Evolutionary conservation across 1,140 invertebrate species (phyloP).

Genomic region (Steinernema khuongi): DNA sequence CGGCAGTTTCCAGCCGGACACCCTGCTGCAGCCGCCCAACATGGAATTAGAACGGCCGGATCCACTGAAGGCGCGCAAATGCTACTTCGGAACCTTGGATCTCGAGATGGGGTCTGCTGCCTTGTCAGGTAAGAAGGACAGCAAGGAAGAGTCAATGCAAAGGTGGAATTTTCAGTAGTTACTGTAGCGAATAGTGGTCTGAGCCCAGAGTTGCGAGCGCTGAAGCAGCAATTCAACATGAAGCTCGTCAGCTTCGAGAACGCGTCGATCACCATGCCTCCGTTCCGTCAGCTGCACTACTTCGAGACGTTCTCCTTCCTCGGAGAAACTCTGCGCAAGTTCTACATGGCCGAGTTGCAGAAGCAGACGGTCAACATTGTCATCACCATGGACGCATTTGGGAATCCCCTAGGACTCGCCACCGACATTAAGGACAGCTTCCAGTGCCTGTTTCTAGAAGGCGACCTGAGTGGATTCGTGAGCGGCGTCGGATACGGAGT

Average conservation of each 20-base stretch:
- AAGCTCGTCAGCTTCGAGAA: constrained; percentile 92
- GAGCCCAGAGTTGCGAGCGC: constrained; percentile 68
- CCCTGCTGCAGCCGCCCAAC: constrained; percentile 49
- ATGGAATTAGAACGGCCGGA: constrained; percentile 40
- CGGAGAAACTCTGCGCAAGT: constrained; percentile 47
- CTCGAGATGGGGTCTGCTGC: constrained; percentile 47
- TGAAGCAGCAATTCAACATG: constrained; percentile 79
- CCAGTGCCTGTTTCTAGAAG: constrained; percentile 81
- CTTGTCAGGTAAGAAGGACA: neutral
- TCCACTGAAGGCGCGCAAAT: constrained; percentile 59
- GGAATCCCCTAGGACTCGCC: constrained; percentile 88
- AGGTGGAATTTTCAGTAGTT: constrained; percentile 38
- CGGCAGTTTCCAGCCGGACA: constrained; percentile 34
- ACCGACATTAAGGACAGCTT: constrained; percentile 92
- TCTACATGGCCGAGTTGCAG: constrained; percentile 72
- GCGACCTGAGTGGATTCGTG: constrained; percentile 77
- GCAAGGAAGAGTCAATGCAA: neutral
- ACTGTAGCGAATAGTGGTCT: constrained; percentile 70
- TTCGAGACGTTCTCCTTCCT: constrained; percentile 58
- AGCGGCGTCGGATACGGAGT: constrained; percentile 94
- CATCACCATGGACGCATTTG: constrained; percentile 91
- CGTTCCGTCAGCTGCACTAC: constrained; percentile 57
- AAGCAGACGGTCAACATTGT: constrained; percentile 90
- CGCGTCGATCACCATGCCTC: constrained; percentile 75
- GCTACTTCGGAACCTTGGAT: constrained; percentile 81